These are phyloP conservation scores for Rhombomys opimus DNA, from an alignment of 2,113 vertebrate genomes.

Conservation along the genomic window DNA sequence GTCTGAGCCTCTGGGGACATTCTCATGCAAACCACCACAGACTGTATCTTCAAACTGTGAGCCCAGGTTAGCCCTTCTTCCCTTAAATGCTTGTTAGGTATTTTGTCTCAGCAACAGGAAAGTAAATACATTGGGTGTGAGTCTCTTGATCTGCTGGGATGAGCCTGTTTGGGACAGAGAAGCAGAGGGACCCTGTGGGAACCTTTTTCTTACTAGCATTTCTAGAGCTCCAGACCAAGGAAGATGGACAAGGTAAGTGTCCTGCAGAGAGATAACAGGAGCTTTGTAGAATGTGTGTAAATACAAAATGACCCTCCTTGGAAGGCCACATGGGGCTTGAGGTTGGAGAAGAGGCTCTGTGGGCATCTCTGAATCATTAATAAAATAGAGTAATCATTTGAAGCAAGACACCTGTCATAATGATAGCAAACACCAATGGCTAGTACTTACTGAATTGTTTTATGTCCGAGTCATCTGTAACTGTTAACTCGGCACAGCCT, in stretches of 20 bases:
- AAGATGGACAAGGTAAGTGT: background rate
- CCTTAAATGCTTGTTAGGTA: background rate
- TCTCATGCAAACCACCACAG: background rate
- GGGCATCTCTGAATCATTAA: background rate
- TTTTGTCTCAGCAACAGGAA: background rate
- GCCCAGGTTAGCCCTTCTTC: background rate
- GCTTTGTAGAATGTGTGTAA: background rate
- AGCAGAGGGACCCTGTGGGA: background rate
- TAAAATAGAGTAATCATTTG: background rate
- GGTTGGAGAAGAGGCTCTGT: background rate
- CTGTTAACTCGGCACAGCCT: background rate
- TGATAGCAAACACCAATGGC: background rate
- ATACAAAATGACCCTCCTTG: background rate
- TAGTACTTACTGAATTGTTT: background rate
- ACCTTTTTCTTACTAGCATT: background rate
- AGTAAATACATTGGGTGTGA: background rate
- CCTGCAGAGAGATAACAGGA: background rate
- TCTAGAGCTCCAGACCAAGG: background rate
- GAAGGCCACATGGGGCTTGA: background rate
- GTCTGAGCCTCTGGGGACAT: background rate
- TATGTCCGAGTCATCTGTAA: background rate
- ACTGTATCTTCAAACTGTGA: background rate
- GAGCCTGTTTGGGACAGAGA: background rate
- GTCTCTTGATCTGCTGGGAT: background rate
- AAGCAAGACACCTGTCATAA: background rate